Evolutionary conservation across 2,113 vertebrate species (phyloP), one percentile per base, ranked within the genome.

Genomic region (Dasyprocta punctata): DNA sequence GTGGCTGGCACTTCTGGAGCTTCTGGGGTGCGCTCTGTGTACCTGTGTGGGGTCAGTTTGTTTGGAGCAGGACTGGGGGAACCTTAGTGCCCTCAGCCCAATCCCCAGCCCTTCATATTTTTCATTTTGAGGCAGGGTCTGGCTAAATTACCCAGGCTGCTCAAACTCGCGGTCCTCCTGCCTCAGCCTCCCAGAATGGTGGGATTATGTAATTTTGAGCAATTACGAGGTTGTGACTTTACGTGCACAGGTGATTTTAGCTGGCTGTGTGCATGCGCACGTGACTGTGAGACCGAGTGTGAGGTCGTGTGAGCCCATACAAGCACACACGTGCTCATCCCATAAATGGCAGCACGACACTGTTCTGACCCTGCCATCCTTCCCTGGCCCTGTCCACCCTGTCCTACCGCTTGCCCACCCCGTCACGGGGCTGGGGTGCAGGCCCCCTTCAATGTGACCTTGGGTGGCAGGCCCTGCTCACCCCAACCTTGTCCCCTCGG

Each of bases 311-410:
- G 78, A 22, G 10, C 33, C 9, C 4, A 4, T 8, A 20, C 9
- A n/a, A 8, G 16, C 80, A 12, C 0, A 0, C 19, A 0, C 1
- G 13, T 17, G 56, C 5, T 4, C 4, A 1, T 5, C 11, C 33
- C 3, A 0, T 2, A 8, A 30, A 0, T 0, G 44, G 36, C 20
- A 3, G 60, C 14, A 2, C 4, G 2, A 14, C 0, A 1, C 28
- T 24, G 19, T 8, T 3, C 2, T 30, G 33, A 58, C 54, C 30
- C 33, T 8, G 10, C 30, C 10, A 28, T 16, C 80, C 52, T 26
- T 24, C 41, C 69, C 17, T 6, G 3, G 26, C 47, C 52, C 80
- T 24, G 33, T 36, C 28, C n/a, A 38, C 20, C 7, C 52, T 38
- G 36, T 22, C 52, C 78, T 17, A 33, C 16, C 36, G 12, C 30